Conservation (phyloP, 2,888 invertebrate genomes). For the Pristionchus maxplancki region DNA sequence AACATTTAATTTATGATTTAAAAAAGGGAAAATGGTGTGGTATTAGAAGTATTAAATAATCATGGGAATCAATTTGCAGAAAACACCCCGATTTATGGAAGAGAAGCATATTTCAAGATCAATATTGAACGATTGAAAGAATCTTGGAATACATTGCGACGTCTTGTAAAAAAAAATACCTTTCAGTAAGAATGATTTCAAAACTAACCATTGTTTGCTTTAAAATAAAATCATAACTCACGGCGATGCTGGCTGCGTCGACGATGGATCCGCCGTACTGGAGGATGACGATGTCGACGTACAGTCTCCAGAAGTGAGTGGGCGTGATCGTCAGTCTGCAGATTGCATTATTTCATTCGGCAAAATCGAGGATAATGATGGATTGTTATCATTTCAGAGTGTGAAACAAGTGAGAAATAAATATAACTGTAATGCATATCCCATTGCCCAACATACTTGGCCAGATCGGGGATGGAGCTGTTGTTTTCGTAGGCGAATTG, state of each 20-base stretch:
- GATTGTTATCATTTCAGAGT: no score
- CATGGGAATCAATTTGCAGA: background rate
- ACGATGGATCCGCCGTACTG: conserved; percentile 97
- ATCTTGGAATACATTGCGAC: no score
- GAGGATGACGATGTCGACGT: conserved; percentile 81
- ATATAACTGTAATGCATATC: no score
- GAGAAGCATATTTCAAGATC: no score
- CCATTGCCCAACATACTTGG: conserved; percentile 63
- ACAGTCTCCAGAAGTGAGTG: conserved; percentile 68
- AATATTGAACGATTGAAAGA: no score
- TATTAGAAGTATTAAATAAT: background rate
- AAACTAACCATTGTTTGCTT: no score
- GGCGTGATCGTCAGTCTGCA: conserved; percentile 62
- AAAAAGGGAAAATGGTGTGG: no score
- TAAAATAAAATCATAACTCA: conserved; percentile 54
- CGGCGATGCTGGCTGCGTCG: conserved; percentile 92
- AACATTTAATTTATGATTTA: background rate
- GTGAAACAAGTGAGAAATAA: no score
- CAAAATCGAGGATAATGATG: no score
- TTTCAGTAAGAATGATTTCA: no score
- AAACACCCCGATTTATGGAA: background rate
- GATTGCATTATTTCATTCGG: no score
- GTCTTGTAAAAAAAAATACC: no score
- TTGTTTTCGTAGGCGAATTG: conserved; percentile 84
- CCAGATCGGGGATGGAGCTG: conserved; percentile 83